Evolutionary conservation across 2,888 invertebrate genomes (phyloP), one percentile per base, ranked within the genome.

Genomic region (Agrenia bidenticulata): DNA sequence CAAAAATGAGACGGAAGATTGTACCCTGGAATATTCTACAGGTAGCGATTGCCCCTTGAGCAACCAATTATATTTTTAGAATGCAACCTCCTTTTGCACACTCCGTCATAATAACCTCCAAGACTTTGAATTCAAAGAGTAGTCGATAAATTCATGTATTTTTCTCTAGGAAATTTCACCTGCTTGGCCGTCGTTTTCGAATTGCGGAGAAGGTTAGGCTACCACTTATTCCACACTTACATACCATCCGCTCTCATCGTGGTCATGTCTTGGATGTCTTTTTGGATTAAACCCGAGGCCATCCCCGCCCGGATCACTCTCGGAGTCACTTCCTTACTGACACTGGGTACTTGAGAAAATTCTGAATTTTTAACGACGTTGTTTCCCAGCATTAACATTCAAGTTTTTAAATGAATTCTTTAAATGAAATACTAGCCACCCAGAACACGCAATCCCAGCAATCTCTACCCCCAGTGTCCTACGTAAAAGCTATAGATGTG

Each of bases 201-300:
- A 80, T 82, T 94, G 63, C 86, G 88, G 50, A 84, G 94, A 2
- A 86, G 93, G 1, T 83, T 94, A 21, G 93, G 93, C 17, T 94
- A 93, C 81, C 92, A 93, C 79, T 83, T 94, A 60, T 92, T 94
- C 80, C 93, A 94, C 81, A 93, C 93, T 0, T 94, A 94, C 80
- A 92, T 93, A 77, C 93, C 93, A 0, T 92, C 93, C 1, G 92
- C 92, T 0, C 83, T 94, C 73, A 94, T 94, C 78, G 94, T 94
- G 53, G 92, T 94, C 64, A 92, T 94, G 91, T 80, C 80, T 1
- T 94, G 94, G 94, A 93, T 94, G 75, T 93, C 94, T 0, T 94
- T 94, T 82, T 94, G 94, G 94, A 93, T 94, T 77, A 93, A 92
- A 77, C 92, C 92, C 0, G 93, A 93, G 80, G 93, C 94, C 5